Conservation (phyloP, 2,113 vertebrate species). For the Oenanthe oenanthe region DNA sequence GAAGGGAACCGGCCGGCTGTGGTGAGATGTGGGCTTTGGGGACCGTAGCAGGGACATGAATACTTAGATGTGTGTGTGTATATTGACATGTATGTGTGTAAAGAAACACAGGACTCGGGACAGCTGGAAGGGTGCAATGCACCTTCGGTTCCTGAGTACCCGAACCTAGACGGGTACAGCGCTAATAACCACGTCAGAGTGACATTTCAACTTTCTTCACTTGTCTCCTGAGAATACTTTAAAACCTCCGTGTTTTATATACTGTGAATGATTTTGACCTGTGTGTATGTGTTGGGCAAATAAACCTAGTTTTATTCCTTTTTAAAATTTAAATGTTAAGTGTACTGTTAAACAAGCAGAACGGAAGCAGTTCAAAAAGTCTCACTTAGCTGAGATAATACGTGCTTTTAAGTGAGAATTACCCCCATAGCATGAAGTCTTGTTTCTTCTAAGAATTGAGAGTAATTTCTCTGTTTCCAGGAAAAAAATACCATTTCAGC, state of each 20-base stretch:
- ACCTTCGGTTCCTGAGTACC: neutral
- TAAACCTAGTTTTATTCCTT: neutral
- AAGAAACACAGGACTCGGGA: neutral
- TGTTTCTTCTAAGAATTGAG: neutral
- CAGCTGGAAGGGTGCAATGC: neutral
- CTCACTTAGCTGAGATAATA: neutral
- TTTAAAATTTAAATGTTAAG: neutral
- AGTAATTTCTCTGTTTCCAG: neutral
- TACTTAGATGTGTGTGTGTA: rapidly evolving
- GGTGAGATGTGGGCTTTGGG: rapidly evolving
- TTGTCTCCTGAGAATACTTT: neutral
- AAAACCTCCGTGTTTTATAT: rapidly evolving
- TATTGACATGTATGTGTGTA: neutral
- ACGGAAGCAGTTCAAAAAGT: rapidly evolving
- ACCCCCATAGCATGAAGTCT: neutral
- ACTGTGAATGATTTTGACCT: neutral
- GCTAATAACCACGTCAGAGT: rapidly evolving
- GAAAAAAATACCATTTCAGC: neutral
- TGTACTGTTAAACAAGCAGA: neutral
- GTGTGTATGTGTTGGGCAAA: neutral
- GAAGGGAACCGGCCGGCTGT: rapidly evolving
- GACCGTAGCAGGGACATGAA: rapidly evolving
- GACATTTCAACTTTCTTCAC: neutral
- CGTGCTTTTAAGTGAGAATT: neutral
- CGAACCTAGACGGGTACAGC: rapidly evolving